phyloP scores from a whole-genome alignment of 2,113 vertebrate genomes.

The Paradisaea rubra region DNA sequence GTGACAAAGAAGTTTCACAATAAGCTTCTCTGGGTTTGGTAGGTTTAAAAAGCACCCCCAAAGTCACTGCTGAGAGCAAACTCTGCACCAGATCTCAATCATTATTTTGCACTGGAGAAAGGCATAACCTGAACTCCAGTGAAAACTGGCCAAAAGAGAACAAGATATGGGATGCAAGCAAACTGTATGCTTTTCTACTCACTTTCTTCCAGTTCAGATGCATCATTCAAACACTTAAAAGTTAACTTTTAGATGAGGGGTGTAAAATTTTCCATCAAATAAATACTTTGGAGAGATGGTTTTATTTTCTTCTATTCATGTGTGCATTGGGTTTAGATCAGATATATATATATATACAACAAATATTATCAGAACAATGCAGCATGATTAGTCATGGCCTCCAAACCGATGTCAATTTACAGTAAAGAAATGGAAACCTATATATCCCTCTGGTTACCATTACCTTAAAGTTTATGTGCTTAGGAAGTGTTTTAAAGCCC shows the following conservation, averaged over 20 bases:
- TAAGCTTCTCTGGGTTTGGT: neutral
- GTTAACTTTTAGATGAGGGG: neutral
- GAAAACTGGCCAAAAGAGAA: neutral
- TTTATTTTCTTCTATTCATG: neutral
- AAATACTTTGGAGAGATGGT: neutral
- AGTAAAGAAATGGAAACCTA: neutral
- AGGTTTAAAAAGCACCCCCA: neutral
- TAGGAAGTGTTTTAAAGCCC: constrained; percentile 22
- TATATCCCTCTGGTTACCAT: neutral
- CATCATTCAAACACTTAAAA: neutral
- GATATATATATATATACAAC: neutral
- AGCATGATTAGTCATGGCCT: neutral
- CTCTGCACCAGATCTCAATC: neutral
- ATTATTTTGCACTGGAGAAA: neutral
- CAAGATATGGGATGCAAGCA: neutral
- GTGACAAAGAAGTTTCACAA: neutral
- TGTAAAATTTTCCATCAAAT: neutral
- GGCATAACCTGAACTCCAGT: neutral
- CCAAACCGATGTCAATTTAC: neutral
- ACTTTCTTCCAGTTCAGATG: neutral
- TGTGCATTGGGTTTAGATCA: neutral
- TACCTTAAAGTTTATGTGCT: neutral
- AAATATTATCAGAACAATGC: neutral
- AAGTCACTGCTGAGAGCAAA: neutral
- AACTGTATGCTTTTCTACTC: neutral